Base-by-base conservation (phyloP, 2,113 vertebrate species). In the Cephalopholis sonnerati region DNA sequence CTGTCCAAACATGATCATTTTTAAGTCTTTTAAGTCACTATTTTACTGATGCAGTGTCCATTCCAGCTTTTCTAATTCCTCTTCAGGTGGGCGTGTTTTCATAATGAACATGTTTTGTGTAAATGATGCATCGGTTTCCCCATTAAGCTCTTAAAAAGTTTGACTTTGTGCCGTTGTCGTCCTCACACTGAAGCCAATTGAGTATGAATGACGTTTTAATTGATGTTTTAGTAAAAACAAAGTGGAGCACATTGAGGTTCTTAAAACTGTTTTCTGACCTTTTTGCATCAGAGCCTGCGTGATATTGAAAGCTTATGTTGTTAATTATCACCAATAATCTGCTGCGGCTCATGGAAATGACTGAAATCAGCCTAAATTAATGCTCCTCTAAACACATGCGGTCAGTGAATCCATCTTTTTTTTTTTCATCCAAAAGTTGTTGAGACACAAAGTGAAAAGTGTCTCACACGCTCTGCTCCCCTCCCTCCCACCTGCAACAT, bases 401-500 rank as follows among this genome's bases (percentile, higher is more conserved):
- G 77, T 83, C 66, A 83, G 13, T 61, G 81, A 83, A 84, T 80
- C 41, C 63, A 70, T 66, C 67, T 48, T n/a, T 66, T 39, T 39
- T 27, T 71, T 46, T 46, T 36, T n/a, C 44, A 46, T 81, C 24
- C 54, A 70, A 72, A 90, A 89, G 69, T 87, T 85, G 66, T 50
- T 16, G 67, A 72, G 75, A 87, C 72, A 85, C 57, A 79, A 86
- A 81, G 74, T 81, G 48, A 63, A 80, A 79, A 20, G 17, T 54
- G 64, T 67, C 66, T 63, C 71, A 5, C 59, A 27, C 58, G 20
- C 73, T 51, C 75, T 1, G 17, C 29, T 65, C 76, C 36, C 71
- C 74, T 63, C 71, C 85, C 82, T 68, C 88, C 92, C 83, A 71
- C 91, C 89, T 87, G 77, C 87, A 92, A 81, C 90, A 81, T 92